A percentile compares a stretch with the other conserved stretches of the same genome.
phyloP scores from a whole-genome alignment of 2,113 vertebrate species.

The Erinaceus europaeus region DNA sequence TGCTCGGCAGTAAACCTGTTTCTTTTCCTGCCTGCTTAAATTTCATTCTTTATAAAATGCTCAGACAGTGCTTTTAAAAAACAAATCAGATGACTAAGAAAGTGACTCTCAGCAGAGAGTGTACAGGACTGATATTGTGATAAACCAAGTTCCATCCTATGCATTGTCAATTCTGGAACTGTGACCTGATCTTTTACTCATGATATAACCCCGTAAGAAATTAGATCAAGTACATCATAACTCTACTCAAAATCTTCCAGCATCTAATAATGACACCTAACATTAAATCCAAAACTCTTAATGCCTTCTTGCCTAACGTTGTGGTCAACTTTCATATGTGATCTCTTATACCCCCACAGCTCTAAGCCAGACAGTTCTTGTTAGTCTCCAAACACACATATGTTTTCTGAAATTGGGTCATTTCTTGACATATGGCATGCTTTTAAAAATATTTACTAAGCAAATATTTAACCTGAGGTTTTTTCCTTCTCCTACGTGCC shows the following conservation, averaged over 20 bases:
- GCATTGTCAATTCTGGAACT: too few species aligned
- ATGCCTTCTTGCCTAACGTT: background rate
- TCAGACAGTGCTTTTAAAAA: background rate
- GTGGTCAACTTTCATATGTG: background rate
- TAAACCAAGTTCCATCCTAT: too few species aligned
- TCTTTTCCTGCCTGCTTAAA: background rate
- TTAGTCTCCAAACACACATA: too few species aligned
- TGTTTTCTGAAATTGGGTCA: background rate
- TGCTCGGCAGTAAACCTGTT: background rate
- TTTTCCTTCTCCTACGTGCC: too few species aligned
- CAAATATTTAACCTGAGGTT: too few species aligned
- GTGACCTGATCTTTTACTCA: too few species aligned
- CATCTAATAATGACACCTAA: too few species aligned
- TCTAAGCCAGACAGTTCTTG: background rate
- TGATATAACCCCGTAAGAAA: too few species aligned
- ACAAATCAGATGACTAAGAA: background rate
- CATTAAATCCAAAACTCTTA: background rate
- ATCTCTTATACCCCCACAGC: background rate
- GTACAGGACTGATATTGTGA: too few species aligned
- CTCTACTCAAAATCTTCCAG: background rate
- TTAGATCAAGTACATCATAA: too few species aligned
- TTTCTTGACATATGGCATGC: background rate
- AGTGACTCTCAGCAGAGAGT: too few species aligned
- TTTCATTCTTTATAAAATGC: background rate
- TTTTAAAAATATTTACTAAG: background rate